Evolutionary conservation across 1,140 invertebrate genomes (phyloP).

Genomic region (fruit fly (Drosophila melanogaster)): Release_6_plus_ISO1_MT NT_033777.3:31143001-31143500

Average conservation of each 20-base stretch:
- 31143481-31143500: too few species aligned
- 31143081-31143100: constrained; percentile 66
- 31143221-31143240: background rate
- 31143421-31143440: too few species aligned
- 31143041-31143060: constrained; percentile 38
- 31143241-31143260: constrained; percentile 1
- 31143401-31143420: background rate
- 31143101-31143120: constrained; percentile 38
- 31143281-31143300: constrained; percentile 7
- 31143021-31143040: constrained; percentile 63
- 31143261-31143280: background rate
- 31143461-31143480: too few species aligned
- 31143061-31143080: constrained; percentile 56
- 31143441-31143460: too few species aligned
- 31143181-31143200: constrained; percentile 30
- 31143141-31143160: constrained; percentile 30
- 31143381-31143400: background rate
- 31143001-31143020: constrained; percentile 45
- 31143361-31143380: too few species aligned
- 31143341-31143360: background rate
- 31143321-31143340: background rate
- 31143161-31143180: constrained; percentile 32
- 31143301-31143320: constrained; percentile 6
- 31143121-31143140: constrained; percentile 37
- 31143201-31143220: constrained; percentile 30